phyloP scores from a whole-genome alignment of 2,888 invertebrate species.

The Pterostichus madidus region DNA sequence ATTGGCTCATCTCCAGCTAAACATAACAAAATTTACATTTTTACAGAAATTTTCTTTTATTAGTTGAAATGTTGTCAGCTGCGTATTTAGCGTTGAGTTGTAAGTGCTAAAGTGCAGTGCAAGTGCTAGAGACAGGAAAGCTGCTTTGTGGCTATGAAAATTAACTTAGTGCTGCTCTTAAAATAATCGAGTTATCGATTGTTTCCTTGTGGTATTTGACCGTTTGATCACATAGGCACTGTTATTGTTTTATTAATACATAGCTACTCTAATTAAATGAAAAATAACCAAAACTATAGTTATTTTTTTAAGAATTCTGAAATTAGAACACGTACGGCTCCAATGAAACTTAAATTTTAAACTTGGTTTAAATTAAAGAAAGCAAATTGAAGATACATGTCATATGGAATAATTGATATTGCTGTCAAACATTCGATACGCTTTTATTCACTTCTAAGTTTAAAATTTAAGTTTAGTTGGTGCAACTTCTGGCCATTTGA shows the following conservation, averaged over 20 bases:
- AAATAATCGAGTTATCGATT: slow-evolving; percentile 16
- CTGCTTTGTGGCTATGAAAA: slow-evolving; percentile 12
- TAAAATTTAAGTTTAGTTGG: no score
- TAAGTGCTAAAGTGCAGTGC: slow-evolving; percentile 14
- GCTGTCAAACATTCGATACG: no score
- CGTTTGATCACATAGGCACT: neutral
- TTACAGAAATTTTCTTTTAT: neutral
- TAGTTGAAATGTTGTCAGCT: neutral
- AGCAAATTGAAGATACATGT: no score
- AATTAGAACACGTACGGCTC: no score
- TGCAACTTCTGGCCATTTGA: no score
- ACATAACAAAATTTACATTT: neutral
- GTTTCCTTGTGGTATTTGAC: neutral
- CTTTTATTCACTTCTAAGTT: no score
- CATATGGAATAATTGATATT: no score
- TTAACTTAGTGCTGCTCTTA: slow-evolving; percentile 36
- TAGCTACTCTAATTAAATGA: no score
- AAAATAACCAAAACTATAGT: neutral
- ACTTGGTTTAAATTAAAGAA: no score
- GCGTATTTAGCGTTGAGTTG: neutral
- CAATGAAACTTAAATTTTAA: no score
- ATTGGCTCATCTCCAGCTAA: slow-evolving; percentile 10
- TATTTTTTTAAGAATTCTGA: no score
- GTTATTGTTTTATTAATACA: no score
- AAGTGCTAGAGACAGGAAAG: neutral